A percentile compares a stretch with the other conserved stretches of the same genome.
These are phyloP conservation scores for Gonatopus flavifemur DNA, from an alignment of 1,140 invertebrate species.

Conservation along the genomic window DNA sequence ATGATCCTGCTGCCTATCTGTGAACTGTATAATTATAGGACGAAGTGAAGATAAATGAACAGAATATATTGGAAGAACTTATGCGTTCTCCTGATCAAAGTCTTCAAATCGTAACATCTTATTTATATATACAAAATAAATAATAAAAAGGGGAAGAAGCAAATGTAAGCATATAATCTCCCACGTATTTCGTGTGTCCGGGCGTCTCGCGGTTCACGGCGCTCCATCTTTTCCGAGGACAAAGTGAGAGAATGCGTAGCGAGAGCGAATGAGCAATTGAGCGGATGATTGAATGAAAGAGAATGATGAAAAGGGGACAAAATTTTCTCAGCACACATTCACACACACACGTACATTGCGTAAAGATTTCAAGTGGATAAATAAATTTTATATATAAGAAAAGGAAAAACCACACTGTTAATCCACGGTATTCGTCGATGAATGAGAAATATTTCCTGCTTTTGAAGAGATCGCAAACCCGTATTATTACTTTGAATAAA, in stretches of 20 bases:
- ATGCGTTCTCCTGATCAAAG: conserved; percentile 35
- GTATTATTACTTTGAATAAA: no score
- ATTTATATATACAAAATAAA: conserved; percentile 50
- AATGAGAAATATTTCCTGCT: conserved; percentile 35
- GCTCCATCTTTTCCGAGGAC: conserved; percentile 23
- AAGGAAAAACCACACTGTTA: no score
- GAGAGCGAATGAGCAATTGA: conserved; percentile 4
- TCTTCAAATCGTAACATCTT: conserved; percentile 46
- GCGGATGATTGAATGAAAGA: not conserved
- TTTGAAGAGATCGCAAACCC: conserved; percentile 19
- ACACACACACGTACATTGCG: no score
- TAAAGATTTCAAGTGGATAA: no score
- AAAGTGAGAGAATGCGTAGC: not conserved
- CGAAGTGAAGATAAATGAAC: no score
- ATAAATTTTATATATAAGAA: no score
- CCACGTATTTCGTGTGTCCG: conserved; percentile 46
- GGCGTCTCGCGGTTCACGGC: conserved; percentile 39
- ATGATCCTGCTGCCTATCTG: no score
- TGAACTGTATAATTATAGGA: no score
- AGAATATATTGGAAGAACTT: no score
- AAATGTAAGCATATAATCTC: conserved; percentile 49
- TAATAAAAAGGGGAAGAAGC: conserved; percentile 43
- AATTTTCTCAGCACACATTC: conserved; percentile 9
- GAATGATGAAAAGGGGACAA: not conserved
- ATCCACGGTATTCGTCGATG: no score